A percentile compares a stretch with the other conserved stretches of the same genome.
These are phyloP conservation scores for Vireo griseus DNA, from an alignment of 2,797 vertebrate genomes.

Conservation along the genomic window DNA sequence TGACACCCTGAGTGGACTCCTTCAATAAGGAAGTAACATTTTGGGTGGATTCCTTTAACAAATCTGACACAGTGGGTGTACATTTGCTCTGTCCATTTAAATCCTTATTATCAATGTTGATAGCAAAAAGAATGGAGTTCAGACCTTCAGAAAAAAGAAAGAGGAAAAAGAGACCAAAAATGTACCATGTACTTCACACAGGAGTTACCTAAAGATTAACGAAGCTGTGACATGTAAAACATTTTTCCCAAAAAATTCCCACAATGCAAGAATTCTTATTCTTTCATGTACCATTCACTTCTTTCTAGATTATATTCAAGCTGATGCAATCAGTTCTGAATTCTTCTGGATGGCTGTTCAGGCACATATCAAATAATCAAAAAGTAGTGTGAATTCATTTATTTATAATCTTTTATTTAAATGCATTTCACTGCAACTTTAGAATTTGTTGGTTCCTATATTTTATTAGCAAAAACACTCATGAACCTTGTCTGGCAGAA, in stretches of 20 bases:
- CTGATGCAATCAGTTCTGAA: neutral
- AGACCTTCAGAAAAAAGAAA: constrained; percentile 77
- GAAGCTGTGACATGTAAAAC: neutral
- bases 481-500: neutral
- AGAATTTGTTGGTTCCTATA: neutral
- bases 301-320: neutral
- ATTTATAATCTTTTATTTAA: neutral
- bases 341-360: neutral
- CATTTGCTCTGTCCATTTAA: constrained; percentile 87
- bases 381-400: neutral
- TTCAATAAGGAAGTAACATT: constrained; percentile 92
- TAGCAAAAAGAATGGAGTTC: constrained; percentile 97
- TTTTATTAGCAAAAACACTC: neutral
- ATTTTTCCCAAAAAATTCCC: neutral
- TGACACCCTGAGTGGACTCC: constrained; percentile 94
- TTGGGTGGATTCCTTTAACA: constrained; percentile 95
- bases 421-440: neutral
- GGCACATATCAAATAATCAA: neutral
- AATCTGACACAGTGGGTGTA: constrained; percentile 83
- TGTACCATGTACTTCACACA: neutral
- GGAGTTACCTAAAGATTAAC: neutral
- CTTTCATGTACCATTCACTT: neutral
- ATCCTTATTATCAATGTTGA: constrained; percentile 97
- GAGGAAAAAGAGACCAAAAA: neutral
- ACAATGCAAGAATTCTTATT: neutral